Percentiles rank a stretch among this genome's conserved stretches.
phyloP scores from a whole-genome alignment of 2,888 invertebrate species.

The Acleris emargana region DNA sequence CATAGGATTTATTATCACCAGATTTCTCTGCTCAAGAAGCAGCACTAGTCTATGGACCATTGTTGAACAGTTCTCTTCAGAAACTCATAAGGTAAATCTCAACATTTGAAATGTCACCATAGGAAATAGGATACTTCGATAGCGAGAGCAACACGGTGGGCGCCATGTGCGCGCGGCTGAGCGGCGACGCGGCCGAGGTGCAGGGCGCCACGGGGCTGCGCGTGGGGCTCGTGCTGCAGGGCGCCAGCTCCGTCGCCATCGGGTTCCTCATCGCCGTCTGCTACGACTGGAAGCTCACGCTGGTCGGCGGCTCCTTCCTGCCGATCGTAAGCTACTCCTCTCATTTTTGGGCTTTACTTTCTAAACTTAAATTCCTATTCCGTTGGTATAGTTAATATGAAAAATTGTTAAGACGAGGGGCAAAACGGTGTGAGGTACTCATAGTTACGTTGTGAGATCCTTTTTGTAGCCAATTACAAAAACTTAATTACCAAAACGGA shows the following conservation, averaged over 20 bases:
- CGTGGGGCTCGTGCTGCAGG: conserved; percentile 72
- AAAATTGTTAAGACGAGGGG: no score
- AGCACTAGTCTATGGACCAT: no score
- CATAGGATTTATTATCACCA: no score
- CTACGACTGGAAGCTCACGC: conserved; percentile 74
- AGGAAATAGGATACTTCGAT: conserved; percentile 82
- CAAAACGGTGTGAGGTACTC: no score
- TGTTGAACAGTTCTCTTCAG: no score
- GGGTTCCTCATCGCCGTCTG: conserved; percentile 67
- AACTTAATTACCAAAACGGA: no score
- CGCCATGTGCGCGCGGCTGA: conserved; percentile 74
- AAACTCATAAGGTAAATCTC: neutral
- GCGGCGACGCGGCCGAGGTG: conserved; percentile 78
- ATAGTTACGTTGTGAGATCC: no score
- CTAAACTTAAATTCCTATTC: no score
- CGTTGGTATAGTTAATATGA: no score
- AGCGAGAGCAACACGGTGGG: conserved; percentile 75
- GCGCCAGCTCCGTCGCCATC: conserved; percentile 69
- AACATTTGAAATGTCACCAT: neutral
- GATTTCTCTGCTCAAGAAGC: no score
- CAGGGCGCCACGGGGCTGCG: conserved; percentile 78
- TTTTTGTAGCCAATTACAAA: no score
- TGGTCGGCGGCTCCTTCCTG: conserved; percentile 71
- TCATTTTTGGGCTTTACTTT: no score
- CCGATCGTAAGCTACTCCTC: conserved; percentile 61